Evolutionary conservation across 2,113 vertebrate genomes (phyloP).

Genomic region (Columba janthina): DNA sequence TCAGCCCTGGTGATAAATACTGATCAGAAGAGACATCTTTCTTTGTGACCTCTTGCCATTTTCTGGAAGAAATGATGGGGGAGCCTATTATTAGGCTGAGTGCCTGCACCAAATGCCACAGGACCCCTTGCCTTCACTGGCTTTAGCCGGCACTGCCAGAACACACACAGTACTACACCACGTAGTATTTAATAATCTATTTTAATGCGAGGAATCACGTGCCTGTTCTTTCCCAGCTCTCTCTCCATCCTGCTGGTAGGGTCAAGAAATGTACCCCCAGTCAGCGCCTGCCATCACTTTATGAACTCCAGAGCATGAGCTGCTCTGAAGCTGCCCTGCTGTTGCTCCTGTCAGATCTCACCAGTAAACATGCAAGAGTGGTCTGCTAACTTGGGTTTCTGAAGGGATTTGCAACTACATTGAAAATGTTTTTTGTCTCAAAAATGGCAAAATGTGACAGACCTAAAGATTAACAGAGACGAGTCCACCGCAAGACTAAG

Average conservation of each 20-base stretch:
- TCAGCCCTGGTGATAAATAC: not conserved
- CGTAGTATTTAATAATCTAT: accelerated
- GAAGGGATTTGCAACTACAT: not conserved
- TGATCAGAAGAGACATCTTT: not conserved
- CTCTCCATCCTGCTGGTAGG: not conserved
- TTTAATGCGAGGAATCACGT: not conserved
- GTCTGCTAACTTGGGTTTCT: not conserved
- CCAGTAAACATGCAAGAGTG: not conserved
- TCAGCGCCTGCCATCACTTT: not conserved
- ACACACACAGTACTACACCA: not conserved
- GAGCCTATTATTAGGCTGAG: not conserved
- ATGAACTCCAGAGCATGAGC: not conserved
- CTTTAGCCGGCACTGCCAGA: not conserved
- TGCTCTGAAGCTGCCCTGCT: not conserved
- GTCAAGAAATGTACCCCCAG: not conserved
- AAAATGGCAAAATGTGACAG: not conserved
- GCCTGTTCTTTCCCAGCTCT: not conserved
- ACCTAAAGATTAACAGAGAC: not conserved
- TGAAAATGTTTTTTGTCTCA: not conserved
- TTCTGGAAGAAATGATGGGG: not conserved
- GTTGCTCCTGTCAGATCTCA: not conserved
- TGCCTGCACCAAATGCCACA: not conserved
- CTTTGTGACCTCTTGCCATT: not conserved
- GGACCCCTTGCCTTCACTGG: not conserved
- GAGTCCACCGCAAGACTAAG: not conserved